These are phyloP conservation scores for Crematogaster levior DNA, from an alignment of 2,888 invertebrate genomes.

Conservation along the genomic window DNA sequence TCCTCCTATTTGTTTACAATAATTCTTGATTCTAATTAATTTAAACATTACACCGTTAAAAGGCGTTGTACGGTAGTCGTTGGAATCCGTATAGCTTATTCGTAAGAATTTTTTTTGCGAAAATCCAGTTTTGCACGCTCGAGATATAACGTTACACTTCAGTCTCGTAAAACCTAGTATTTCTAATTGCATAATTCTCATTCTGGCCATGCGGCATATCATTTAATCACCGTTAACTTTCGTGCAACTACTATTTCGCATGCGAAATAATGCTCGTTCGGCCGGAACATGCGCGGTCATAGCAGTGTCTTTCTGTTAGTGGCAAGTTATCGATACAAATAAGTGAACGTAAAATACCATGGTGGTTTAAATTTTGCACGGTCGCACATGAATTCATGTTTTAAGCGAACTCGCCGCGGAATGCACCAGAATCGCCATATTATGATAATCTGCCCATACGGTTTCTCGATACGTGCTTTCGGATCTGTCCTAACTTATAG, in stretches of 20 bases:
- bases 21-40: background rate
- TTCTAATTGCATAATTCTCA: background rate
- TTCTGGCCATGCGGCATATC: background rate
- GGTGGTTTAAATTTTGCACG: conserved; percentile 65
- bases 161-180: background rate
- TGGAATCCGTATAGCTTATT: background rate
- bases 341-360: conserved; percentile 55
- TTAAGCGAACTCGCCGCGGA: conserved; percentile 63
- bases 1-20: background rate
- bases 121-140: background rate
- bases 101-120: background rate
- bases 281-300: background rate
- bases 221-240: conserved; percentile 34
- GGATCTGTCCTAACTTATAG: conserved; percentile 58
- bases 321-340: conserved; percentile 51
- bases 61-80: background rate
- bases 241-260: background rate
- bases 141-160: background rate
- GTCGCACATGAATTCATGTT: conserved; percentile 68
- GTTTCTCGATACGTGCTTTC: conserved; percentile 43
- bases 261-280: background rate
- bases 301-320: background rate
- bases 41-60: background rate
- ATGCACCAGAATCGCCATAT: conserved; percentile 75
- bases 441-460: conserved; percentile 77